phyloP scores from a whole-genome alignment of 2,113 vertebrate genomes.

The Camelus bactrianus region DNA sequence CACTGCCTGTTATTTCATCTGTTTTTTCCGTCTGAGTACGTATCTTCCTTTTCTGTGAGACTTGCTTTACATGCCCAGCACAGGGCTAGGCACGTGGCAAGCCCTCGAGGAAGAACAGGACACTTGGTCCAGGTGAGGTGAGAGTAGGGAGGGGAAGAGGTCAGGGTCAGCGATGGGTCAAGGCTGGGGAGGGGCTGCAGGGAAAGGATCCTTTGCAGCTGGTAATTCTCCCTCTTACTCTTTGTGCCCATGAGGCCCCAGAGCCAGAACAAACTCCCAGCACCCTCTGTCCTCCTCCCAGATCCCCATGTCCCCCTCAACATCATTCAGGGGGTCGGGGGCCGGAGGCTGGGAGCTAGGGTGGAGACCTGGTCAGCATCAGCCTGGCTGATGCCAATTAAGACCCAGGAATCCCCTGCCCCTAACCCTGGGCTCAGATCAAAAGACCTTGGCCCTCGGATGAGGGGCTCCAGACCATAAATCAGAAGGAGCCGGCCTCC shows the following conservation, averaged over 20 bases:
- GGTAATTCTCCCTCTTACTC: not conserved
- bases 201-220: not conserved
- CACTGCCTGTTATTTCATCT: not conserved
- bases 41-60: not conserved
- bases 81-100: not conserved
- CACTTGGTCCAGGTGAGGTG: not conserved
- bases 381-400: constrained; percentile 58
- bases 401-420: constrained; percentile 46
- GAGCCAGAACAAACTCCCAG: not conserved
- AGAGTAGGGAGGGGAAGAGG: not conserved
- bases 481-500: constrained; percentile 44
- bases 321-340: not conserved
- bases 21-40: not conserved
- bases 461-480: constrained; percentile 45
- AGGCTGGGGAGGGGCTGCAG: not conserved
- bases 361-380: constrained; percentile 44
- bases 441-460: constrained; percentile 61
- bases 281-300: not conserved
- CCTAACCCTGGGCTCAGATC: constrained; percentile 63
- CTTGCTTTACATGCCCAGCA: not conserved
- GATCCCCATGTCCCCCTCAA: not conserved
- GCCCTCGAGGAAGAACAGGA: not conserved
- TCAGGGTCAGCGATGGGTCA: not conserved
- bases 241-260: not conserved
- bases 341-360: not conserved